Percentiles rank a stretch among this genome's conserved stretches.
These are phyloP conservation scores for Poeciliopsis infans DNA, from an alignment of 2,797 vertebrate species.

Conservation along the genomic window DNA sequence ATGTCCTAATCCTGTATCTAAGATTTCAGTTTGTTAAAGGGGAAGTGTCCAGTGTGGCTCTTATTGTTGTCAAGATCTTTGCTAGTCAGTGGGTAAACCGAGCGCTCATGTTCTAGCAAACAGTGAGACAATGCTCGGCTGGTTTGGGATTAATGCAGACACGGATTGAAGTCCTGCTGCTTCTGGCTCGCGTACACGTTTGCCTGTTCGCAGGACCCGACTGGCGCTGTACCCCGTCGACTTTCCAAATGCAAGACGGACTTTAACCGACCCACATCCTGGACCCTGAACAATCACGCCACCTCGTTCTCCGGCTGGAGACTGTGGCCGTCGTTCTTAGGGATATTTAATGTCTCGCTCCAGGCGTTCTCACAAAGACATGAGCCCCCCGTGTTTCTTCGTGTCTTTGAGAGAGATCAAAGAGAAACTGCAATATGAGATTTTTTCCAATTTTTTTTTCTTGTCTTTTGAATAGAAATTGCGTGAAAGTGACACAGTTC, in stretches of 20 bases:
- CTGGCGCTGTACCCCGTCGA: conserved; percentile 5
- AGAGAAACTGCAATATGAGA: background rate
- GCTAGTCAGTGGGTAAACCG: conserved; percentile 56
- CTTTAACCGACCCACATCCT: background rate
- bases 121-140: conserved; percentile 69
- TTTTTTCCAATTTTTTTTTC: background rate
- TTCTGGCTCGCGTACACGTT: conserved; percentile 41
- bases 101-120: conserved; percentile 57
- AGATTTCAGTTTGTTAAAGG: conserved; percentile 77
- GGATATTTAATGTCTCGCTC: conserved; percentile 2
- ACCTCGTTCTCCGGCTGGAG: background rate
- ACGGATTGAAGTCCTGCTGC: conserved; percentile 43
- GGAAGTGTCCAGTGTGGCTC: conserved; percentile 67
- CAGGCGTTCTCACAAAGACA: background rate
- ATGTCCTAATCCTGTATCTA: conserved; percentile 48
- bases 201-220: conserved; percentile 3
- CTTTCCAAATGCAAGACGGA: background rate
- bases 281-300: background rate
- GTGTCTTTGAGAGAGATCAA: conserved; percentile 10
- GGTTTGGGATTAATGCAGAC: conserved; percentile 51
- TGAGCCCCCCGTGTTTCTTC: background rate
- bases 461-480: background rate
- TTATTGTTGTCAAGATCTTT: conserved; percentile 62
- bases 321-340: background rate
- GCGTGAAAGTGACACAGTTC: background rate